phyloP scores from a whole-genome alignment of 2,888 invertebrate species.

The Dysmachus trigonus region DNA sequence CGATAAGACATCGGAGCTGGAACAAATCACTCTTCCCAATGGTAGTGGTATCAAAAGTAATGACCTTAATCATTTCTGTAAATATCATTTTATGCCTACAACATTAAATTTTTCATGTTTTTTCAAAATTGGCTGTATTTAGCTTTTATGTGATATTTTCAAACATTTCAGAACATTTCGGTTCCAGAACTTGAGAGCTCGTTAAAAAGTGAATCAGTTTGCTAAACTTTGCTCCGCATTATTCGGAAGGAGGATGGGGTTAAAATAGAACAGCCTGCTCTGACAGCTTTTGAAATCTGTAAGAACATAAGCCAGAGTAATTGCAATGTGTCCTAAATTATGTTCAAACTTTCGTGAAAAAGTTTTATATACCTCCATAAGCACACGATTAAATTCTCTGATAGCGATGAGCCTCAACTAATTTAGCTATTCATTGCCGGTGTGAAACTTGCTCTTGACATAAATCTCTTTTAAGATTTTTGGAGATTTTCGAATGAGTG shows the following conservation, averaged over 20 bases:
- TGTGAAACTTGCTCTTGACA: not conserved
- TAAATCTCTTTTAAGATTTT: not conserved
- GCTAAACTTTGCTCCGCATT: not conserved
- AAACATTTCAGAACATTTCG: not conserved
- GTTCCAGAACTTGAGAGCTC: not conserved
- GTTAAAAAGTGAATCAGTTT: not conserved
- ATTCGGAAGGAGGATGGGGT: not conserved
- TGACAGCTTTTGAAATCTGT: not conserved
- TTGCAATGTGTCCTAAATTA: not conserved
- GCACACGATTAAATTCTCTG: not conserved
- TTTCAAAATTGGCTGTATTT: not conserved
- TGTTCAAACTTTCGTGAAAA: not conserved
- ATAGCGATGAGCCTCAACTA: not conserved
- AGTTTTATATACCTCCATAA: not conserved
- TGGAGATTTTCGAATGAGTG: not conserved
- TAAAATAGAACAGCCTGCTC: not conserved
- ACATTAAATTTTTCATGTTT: not conserved
- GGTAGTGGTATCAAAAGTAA: conserved; percentile 30
- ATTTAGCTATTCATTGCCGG: not conserved
- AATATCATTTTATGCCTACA: not conserved
- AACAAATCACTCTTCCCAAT: not conserved
- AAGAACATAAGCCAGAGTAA: not conserved
- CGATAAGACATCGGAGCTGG: not conserved
- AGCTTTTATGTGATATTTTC: not conserved
- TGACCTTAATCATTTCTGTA: not conserved